Evolutionary conservation across 2,797 vertebrate species (phyloP), one percentile per base, ranked within the genome.

Genomic region (Calcarius lapponicus): DNA sequence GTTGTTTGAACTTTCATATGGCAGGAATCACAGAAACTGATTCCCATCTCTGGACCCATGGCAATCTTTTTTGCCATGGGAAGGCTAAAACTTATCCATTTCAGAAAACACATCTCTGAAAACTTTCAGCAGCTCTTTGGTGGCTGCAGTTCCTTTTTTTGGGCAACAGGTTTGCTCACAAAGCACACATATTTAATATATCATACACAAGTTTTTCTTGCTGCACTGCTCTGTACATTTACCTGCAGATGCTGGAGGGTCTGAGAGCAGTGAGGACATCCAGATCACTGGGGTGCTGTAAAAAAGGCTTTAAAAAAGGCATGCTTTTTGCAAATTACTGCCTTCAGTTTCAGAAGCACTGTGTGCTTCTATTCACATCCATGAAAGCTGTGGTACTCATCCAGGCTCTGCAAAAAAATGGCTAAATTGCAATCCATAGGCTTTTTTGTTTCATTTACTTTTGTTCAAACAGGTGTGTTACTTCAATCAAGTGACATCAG

Each of bases 381-480:
- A n/a, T 58, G 45, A 72, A 74, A 71, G 38, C 57, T 54, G 18
- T 6, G 7, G 45, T n/a, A 38, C 19, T 84, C 9, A 66, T 48
- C 17, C n/a, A 64, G 56, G 43, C 67, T 80, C 50, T 88, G 62
- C 42, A 80, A 76, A 94, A 79, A 93, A 80, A 43, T 16, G 36
- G 36, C 53, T 53, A 53, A 56, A 24, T 81, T 79, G 76, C 76
- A 80, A 81, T 66, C 51, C 40, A 6, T 9, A 26, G 47, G 36
- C 42, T 28, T 79, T 75, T 90, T 73, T 61, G 26, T 75, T 82
- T 86, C 10, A 24, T 51, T 80, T 91, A 54, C 93, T 85, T 97
- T 91, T 97, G 79, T 91, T 85, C 82, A 80, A 92, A 96, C 97
- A 98, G 98, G 97, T 98, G 36, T 97, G 96, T 64, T 98, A 98